These are phyloP conservation scores for Romanogobio albipinnatus DNA, from an alignment of 2,113 vertebrate species.

Conservation along the genomic window DNA sequence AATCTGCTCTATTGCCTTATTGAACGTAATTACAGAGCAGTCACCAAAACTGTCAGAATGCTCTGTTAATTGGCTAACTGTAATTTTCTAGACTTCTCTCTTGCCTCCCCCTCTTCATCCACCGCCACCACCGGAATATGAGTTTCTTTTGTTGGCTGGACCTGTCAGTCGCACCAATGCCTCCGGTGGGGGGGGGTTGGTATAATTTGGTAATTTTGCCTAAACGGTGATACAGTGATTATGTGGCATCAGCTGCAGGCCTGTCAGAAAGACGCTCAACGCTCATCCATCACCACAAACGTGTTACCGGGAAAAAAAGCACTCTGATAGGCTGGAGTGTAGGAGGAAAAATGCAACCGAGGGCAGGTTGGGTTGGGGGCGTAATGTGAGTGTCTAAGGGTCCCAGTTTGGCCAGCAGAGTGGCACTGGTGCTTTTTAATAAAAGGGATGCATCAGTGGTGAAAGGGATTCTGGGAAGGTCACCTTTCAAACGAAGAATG, in stretches of 20 bases:
- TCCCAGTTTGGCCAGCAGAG: slow-evolving; percentile 62
- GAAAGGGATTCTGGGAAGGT: slow-evolving; percentile 68
- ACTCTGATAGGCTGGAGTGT: slow-evolving; percentile 39
- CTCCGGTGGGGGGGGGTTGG: slow-evolving; percentile 67
- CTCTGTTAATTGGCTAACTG: slow-evolving; percentile 26
- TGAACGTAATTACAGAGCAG: slow-evolving; percentile 59
- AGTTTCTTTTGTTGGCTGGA: slow-evolving; percentile 73
- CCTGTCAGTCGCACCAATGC: slow-evolving; percentile 67
- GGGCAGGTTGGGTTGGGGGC: slow-evolving; percentile 3
- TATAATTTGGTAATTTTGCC: slow-evolving; percentile 80
- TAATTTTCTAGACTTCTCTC: slow-evolving; percentile 36
- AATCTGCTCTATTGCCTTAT: slow-evolving; percentile 57
- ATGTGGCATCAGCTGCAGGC: slow-evolving; percentile 76
- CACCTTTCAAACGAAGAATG: slow-evolving; percentile 68
- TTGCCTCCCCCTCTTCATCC: slow-evolving; percentile 52
- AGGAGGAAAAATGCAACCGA: slow-evolving; percentile 39
- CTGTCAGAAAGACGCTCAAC: slow-evolving; percentile 73
- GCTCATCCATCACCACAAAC: slow-evolving; percentile 76
- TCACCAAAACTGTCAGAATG: slow-evolving; percentile 22
- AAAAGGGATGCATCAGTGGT: slow-evolving; percentile 69
- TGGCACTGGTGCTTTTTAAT: slow-evolving; percentile 53
- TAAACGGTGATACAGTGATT: slow-evolving; percentile 78
- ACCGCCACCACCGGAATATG: slow-evolving; percentile 62
- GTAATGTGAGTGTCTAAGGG: slow-evolving; percentile 61
- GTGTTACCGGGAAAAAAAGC: slow-evolving; percentile 46